These are phyloP conservation scores for Chondrosia reniformis DNA, from an alignment of 37 sponge, comb jelly and placozoan species.

Conservation along the genomic window DNA sequence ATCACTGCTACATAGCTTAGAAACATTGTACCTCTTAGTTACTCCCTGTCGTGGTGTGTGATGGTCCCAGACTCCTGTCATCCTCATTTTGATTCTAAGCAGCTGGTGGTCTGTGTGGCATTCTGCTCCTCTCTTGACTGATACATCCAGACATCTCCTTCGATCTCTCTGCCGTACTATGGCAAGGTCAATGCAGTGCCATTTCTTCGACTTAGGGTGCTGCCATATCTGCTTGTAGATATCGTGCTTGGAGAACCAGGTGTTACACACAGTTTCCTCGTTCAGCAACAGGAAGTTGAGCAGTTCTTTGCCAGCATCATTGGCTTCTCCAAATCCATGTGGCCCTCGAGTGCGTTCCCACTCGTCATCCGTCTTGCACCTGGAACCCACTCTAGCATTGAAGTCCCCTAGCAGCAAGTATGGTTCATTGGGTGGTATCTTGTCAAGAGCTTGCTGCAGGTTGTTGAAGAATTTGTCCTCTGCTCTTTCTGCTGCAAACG, in stretches of 20 bases:
- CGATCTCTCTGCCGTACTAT: constrained; percentile 24
- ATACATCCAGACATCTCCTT: background rate
- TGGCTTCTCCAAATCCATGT: constrained; percentile 32
- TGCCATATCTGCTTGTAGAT: constrained; percentile 18
- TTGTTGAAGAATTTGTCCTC: constrained; percentile 21
- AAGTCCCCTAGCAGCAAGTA: constrained; percentile 24
- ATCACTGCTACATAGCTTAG: background rate
- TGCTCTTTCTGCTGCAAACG: constrained; percentile 18
- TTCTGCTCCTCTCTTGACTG: constrained; percentile 7
- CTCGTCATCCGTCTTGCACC: constrained; percentile 1
- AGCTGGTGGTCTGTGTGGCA: constrained; percentile 21
- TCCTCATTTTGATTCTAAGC: background rate
- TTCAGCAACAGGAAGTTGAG: constrained; percentile 21
- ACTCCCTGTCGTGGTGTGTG: background rate
- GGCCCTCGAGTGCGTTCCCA: constrained; percentile 31
- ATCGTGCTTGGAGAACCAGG: constrained; percentile 35
- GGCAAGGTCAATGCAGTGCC: constrained; percentile 16
- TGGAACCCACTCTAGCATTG: constrained; percentile 27
- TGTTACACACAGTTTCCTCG: constrained; percentile 38
- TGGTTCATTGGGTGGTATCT: constrained; percentile 6
- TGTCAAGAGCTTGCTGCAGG: background rate
- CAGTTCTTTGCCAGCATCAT: constrained; percentile 47
- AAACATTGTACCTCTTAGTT: background rate
- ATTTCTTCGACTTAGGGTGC: constrained; percentile 22
- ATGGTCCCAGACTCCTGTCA: background rate